Conservation (phyloP, 2,888 invertebrate genomes). For the Erebia aethiops region DNA sequence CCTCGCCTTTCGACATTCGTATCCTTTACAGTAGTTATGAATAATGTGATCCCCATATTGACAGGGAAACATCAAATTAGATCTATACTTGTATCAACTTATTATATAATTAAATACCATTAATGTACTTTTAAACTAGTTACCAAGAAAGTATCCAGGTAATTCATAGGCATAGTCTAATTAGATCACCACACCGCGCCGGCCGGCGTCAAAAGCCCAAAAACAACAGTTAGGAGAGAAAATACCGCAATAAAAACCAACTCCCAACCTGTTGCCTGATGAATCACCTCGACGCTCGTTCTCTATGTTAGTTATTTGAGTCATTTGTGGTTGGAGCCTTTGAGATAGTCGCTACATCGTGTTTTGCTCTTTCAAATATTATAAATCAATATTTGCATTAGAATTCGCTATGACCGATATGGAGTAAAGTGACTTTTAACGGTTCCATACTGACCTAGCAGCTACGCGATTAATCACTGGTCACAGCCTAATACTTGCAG, state of each 20-base stretch:
- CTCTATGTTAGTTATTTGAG: constrained; percentile 42
- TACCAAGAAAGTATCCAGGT: constrained; percentile 31
- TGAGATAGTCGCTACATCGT: neutral
- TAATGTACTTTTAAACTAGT: neutral
- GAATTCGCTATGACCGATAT: constrained; percentile 33
- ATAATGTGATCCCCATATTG: too few relatives aligned
- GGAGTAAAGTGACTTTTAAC: constrained; percentile 3
- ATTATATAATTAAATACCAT: neutral
- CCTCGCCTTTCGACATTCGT: too few relatives aligned
- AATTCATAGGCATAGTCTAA: constrained; percentile 49
- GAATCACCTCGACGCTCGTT: constrained; percentile 60
- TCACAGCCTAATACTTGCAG: constrained; percentile 16
- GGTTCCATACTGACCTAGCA: neutral
- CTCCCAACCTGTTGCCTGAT: constrained; percentile 66
- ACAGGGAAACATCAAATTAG: too few relatives aligned
- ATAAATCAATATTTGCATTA: constrained; percentile 60
- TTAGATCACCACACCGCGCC: constrained; percentile 50
- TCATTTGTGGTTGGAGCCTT: constrained; percentile 35
- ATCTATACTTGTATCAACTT: too few relatives aligned
- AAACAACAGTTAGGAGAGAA: constrained; percentile 64
- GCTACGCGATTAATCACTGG: constrained; percentile 6
- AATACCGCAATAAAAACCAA: constrained; percentile 74
- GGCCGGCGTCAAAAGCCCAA: constrained; percentile 34
- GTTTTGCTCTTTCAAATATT: constrained; percentile 59
- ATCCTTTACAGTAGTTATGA: too few relatives aligned